Percentiles rank a stretch among this genome's conserved stretches.
Conservation (phyloP, 2,797 vertebrate genomes). For the Acanthornis magna region DNA sequence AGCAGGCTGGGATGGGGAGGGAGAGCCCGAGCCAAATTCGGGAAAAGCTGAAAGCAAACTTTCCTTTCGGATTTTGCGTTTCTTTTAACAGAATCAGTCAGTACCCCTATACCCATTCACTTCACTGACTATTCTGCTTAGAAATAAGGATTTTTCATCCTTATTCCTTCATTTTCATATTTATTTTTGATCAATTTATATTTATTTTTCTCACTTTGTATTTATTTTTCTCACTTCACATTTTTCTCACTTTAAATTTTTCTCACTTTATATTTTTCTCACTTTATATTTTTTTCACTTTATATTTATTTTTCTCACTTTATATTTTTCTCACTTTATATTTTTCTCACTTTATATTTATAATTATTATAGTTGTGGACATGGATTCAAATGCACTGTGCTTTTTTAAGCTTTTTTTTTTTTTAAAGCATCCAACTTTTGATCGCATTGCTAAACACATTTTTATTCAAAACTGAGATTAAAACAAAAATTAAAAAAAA, state of each 20-base stretch:
- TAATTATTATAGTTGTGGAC: not conserved
- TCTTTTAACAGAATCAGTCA: not conserved
- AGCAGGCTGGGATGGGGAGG: not conserved
- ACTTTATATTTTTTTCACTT: not conserved
- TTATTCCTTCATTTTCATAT: not conserved
- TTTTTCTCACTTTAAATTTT: not conserved
- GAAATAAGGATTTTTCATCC: not conserved
- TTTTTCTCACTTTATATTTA: not conserved
- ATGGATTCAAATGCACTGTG: not conserved
- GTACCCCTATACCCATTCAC: not conserved
- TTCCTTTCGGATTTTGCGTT: not conserved
- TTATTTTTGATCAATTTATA: not conserved
- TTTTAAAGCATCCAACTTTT: not conserved
- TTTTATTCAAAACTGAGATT: not conserved
- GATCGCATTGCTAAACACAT: not conserved
- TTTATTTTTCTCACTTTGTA: not conserved
- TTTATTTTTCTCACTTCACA: not conserved
- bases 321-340: not conserved
- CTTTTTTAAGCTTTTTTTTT: not conserved
- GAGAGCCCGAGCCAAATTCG: not conserved
- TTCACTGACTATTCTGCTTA: not conserved
- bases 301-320: not conserved
- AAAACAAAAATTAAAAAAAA: not conserved
- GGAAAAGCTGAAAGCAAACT: not conserved
- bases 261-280: not conserved